These are phyloP conservation scores for Venusia cambrica DNA, from an alignment of 2,888 invertebrate species.

Conservation along the genomic window DNA sequence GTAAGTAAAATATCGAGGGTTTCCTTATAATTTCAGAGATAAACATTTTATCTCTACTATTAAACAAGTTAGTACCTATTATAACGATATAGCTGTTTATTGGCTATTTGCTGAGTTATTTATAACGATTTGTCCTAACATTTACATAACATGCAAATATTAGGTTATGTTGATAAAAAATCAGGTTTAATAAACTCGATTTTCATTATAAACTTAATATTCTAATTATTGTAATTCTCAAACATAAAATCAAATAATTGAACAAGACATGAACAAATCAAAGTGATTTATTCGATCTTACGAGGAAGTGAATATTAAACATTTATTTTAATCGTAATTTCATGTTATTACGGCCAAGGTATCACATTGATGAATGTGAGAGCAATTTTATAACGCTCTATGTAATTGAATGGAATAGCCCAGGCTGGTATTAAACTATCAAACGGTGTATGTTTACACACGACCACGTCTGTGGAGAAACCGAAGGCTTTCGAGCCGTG, in stretches of 20 bases:
- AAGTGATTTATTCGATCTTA: conserved; percentile 12
- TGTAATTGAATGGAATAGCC: conserved; percentile 56
- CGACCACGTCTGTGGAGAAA: conserved; percentile 36
- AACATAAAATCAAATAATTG: conserved; percentile 1
- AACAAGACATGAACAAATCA: conserved; percentile 5
- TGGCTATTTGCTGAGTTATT: conserved; percentile 6
- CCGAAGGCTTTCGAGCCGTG: conserved; percentile 52
- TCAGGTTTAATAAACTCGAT: no score
- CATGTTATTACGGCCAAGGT: conserved; percentile 25
- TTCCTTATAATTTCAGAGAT: conserved; percentile 23
- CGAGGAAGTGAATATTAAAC: conserved; percentile 26
- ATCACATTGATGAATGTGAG: conserved; percentile 42
- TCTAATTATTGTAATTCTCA: background rate
- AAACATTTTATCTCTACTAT: conserved; percentile 8
- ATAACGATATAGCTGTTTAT: conserved; percentile 5
- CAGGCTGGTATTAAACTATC: conserved; percentile 46
- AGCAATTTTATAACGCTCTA: conserved; percentile 43
- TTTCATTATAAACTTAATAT: no score
- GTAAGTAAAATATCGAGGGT: conserved; percentile 26
- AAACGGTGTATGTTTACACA: conserved; percentile 32
- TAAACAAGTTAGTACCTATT: no score
- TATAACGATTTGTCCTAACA: background rate
- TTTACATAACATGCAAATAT: conserved; percentile 2
- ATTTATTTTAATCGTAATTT: conserved; percentile 21
- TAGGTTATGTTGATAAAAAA: no score